A percentile compares a stretch with the other conserved stretches of the same genome.
Conservation (phyloP, 1,140 invertebrate genomes). For the Eurosta solidaginis region DNA sequence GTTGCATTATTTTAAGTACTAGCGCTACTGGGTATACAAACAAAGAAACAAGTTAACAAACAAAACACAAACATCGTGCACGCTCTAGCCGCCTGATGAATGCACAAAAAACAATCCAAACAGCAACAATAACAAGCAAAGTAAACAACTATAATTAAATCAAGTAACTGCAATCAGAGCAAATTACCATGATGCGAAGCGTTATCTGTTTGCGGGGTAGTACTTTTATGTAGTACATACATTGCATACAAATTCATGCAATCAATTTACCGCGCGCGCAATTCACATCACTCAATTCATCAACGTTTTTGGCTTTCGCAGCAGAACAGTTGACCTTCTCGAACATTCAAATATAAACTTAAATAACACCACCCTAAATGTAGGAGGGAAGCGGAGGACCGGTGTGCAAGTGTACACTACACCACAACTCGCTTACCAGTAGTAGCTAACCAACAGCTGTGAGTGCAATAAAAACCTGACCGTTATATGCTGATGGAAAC, state of each 20-base stretch:
- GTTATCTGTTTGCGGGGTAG: no score
- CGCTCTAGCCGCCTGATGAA: neutral
- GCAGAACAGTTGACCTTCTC: constrained; percentile 21
- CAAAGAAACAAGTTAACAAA: neutral
- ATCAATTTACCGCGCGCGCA: neutral
- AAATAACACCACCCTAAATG: neutral
- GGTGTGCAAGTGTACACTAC: no score
- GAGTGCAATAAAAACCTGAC: no score
- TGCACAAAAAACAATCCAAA: neutral
- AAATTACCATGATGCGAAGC: neutral
- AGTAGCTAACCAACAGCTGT: neutral
- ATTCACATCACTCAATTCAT: neutral
- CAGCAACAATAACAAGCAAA: neutral
- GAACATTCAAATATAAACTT: neutral
- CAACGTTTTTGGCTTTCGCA: neutral
- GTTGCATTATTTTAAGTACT: no score
- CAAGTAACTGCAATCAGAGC: neutral
- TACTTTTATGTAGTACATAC: no score
- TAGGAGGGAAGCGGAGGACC: neutral
- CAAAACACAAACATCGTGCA: neutral
- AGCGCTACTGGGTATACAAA: neutral
- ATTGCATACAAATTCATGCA: neutral
- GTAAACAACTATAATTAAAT: neutral
- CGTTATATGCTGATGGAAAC: no score
- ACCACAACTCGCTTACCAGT: neutral